Base-by-base conservation (phyloP, 2,797 vertebrate species). In the Eospalax fontanierii region DNA sequence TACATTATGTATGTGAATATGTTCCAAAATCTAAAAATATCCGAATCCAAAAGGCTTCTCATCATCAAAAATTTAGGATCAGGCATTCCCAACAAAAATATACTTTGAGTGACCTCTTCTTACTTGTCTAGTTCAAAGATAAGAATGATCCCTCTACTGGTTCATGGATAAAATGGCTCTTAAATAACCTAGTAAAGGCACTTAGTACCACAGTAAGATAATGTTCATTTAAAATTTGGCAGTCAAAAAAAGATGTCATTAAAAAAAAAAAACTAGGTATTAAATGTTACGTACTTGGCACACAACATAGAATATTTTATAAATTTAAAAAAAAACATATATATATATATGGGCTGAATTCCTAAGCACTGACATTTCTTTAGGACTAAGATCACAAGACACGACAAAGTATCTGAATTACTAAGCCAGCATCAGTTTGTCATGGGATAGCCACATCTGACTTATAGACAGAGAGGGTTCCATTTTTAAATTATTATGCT, bases 401-500 rank as follows among this genome's bases (percentile, higher is more conserved):
- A 76, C 4, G 70, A 63, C 38, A 59, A 33, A 88, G 19, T 7
- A 2, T 18, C n/a, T 14, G 12, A 54, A 50, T 78, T 35, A 46
- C 38, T 75, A 86, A 83, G 28, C 21, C n/a, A 88, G 19, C 28
- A 7, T 93, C 63, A 15, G 33, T 21, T 6, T 92, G 21, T 73
- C 73, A 81, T 40, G 63, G 24, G 94, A 35, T 59, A 80, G 4
- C 16, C 83, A 35, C 28, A 92, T 75, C 87, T 91, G 46, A 85
- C 19, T 70, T 89, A 84, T 95, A 90, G 73, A 1, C 66, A 59
- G 30, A 88, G 94, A 88, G 82, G 1, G 6, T 76, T 75, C 0
- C 1, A 4, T 96, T 96, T 88, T 79, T 87, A 94, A 94, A 81
- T 89, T 66, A 81, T 22, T 43, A 19, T n/a, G 3, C 97, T 28